A percentile compares a stretch with the other conserved stretches of the same genome.
phyloP scores from a whole-genome alignment of 1,140 invertebrate species.

The Steinernema feltiae region DNA sequence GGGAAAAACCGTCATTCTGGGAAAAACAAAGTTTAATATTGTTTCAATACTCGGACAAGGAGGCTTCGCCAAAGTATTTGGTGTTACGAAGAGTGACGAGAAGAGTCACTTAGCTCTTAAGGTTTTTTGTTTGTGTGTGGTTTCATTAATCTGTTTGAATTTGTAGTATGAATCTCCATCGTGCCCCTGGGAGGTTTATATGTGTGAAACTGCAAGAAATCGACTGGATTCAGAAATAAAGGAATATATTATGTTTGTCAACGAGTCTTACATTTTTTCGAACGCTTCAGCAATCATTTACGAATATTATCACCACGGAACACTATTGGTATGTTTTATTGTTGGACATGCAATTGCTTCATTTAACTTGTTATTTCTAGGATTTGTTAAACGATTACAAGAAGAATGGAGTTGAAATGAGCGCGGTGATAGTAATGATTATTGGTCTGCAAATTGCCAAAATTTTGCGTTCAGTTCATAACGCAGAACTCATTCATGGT shows the following conservation, averaged over 20 bases:
- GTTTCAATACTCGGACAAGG: background rate
- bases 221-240: conserved; percentile 4
- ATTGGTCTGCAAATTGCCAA: conserved; percentile 26
- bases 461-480: conserved; percentile 24
- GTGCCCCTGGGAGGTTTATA: conserved; percentile 38
- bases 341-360: background rate
- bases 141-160: background rate
- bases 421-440: conserved; percentile 20
- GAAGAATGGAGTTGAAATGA: conserved; percentile 20
- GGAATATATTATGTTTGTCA: conserved; percentile 27
- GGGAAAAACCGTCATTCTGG: background rate
- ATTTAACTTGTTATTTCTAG: background rate
- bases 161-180: conserved; percentile 28
- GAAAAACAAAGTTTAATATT: background rate
- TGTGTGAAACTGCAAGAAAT: conserved; percentile 24
- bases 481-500: conserved; percentile 25
- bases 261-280: conserved; percentile 26
- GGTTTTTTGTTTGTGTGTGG: no score
- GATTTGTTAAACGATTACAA: conserved; percentile 22
- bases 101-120: background rate
- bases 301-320: conserved; percentile 30
- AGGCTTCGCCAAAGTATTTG: background rate
- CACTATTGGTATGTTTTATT: conserved; percentile 21
- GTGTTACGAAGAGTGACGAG: background rate
- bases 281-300: conserved; percentile 33